Conservation (phyloP, 2,113 vertebrate species). For the Oriolus oriolus region DNA sequence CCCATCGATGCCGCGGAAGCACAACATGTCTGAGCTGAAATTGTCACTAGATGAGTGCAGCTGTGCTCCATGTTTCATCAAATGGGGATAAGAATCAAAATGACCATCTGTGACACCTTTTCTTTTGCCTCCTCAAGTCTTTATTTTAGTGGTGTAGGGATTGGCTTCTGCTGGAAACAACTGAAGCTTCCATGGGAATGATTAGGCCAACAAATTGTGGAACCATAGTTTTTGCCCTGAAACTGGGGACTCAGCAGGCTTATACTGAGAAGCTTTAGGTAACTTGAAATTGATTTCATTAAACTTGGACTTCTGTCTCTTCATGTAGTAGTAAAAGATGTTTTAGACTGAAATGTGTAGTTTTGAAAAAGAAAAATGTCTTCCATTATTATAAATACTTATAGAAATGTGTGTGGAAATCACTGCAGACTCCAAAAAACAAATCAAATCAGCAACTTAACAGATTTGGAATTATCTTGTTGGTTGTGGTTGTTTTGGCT, state of each 20-base stretch:
- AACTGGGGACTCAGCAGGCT: not conserved
- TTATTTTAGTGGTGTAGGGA: not conserved
- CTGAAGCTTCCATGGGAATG: not conserved
- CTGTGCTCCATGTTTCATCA: not conserved
- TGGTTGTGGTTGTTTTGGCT: not conserved
- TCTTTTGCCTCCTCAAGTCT: not conserved
- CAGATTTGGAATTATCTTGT: not conserved
- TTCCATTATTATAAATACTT: not conserved
- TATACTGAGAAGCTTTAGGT: not conserved
- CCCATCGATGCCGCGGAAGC: accelerated
- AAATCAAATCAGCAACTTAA: not conserved
- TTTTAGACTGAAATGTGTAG: not conserved
- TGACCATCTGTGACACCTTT: not conserved
- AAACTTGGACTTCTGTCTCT: not conserved
- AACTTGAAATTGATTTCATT: not conserved
- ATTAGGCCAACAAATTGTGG: not conserved
- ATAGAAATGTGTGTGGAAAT: not conserved
- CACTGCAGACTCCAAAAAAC: not conserved
- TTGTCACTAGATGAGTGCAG: not conserved
- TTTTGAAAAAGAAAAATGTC: not conserved
- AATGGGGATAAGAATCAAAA: not conserved
- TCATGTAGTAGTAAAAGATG: not conserved
- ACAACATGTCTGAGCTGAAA: not conserved
- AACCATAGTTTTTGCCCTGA: not conserved
- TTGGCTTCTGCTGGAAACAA: not conserved